Conservation (phyloP, 2,888 invertebrate genomes). For the Pammene aurita region DNA sequence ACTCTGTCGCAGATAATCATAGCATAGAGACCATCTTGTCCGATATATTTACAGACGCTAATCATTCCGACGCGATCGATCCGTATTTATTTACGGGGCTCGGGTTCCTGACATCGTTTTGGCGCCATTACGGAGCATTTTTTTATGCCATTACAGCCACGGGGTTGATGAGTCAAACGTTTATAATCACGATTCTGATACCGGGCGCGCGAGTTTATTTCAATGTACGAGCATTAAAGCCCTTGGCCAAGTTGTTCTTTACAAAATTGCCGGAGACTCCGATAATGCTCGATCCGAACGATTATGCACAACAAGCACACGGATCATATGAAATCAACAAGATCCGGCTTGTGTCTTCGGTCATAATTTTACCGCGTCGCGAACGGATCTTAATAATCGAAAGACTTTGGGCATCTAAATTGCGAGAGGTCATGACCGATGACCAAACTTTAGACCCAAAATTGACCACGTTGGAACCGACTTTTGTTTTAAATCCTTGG, state of each 20-base stretch:
- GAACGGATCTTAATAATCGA: background rate
- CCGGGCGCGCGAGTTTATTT: background rate
- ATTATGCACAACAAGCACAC: too few species aligned
- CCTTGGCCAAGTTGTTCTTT: background rate
- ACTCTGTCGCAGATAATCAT: background rate
- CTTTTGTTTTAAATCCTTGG: too few species aligned
- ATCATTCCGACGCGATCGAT: conserved; percentile 12
- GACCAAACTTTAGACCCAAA: conserved; percentile 9
- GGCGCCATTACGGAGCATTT: background rate
- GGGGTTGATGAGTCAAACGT: background rate
- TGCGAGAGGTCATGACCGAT: background rate
- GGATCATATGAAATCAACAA: background rate
- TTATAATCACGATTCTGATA: background rate
- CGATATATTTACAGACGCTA: background rate
- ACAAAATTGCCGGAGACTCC: background rate
- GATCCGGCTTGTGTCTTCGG: background rate
- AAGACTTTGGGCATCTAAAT: conserved; percentile 13
- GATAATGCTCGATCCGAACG: background rate
- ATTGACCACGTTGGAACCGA: background rate
- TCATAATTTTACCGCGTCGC: background rate
- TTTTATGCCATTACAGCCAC: conserved; percentile 15
- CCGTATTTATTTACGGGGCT: conserved; percentile 9
- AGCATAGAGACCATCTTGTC: background rate
- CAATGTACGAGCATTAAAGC: background rate
- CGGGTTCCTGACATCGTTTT: background rate